A percentile compares a stretch with the other conserved stretches of the same genome.
Conservation (phyloP, 1,140 invertebrate species). For the Latrodectus geometricus region DNA sequence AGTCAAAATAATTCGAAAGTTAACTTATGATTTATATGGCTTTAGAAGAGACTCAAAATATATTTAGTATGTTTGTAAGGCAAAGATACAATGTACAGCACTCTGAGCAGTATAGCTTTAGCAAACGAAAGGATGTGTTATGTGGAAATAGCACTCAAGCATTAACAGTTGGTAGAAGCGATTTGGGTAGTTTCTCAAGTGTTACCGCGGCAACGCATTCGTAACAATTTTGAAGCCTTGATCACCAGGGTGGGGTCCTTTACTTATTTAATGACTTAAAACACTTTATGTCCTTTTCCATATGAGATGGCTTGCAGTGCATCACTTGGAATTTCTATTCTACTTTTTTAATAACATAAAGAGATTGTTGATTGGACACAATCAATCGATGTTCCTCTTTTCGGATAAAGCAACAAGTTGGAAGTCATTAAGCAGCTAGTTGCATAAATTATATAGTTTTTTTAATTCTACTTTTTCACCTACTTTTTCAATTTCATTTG, state of each 20-base stretch:
- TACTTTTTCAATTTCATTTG: too few relatives aligned
- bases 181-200: slow-evolving; percentile 6
- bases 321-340: background rate
- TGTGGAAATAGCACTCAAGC: slow-evolving; percentile 25
- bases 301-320: background rate
- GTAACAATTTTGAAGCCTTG: slow-evolving; percentile 37
- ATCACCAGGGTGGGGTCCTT: slow-evolving; percentile 11
- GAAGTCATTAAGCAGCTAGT: background rate
- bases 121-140: too few relatives aligned
- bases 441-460: too few relatives aligned
- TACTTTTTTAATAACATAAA: background rate
- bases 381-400: background rate
- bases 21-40: too few relatives aligned
- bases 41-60: too few relatives aligned
- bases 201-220: slow-evolving; percentile 14
- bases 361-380: background rate
- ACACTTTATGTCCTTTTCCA: background rate
- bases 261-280: slow-evolving; percentile 36
- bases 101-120: too few relatives aligned
- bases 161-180: slow-evolving; percentile 21
- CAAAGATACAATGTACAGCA: too few relatives aligned
- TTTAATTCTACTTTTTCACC: too few relatives aligned
- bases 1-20: too few relatives aligned
- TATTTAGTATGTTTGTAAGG: too few relatives aligned
- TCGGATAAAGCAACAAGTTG: slow-evolving; percentile 13